Base-by-base conservation (phyloP, 2,113 vertebrate genomes). In the Oncorhynchus clarkii region DNA sequence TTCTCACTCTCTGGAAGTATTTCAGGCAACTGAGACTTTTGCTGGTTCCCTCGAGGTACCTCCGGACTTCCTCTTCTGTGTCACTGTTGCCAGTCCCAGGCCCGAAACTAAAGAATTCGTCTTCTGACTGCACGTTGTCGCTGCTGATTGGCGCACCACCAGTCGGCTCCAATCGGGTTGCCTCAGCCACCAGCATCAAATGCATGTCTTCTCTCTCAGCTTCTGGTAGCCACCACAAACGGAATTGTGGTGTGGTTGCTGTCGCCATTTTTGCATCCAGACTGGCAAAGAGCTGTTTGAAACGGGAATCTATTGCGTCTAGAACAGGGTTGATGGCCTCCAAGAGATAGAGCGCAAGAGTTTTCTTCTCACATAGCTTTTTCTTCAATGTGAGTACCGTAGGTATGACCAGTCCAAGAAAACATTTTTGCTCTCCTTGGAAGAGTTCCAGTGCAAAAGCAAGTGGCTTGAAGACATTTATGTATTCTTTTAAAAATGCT, bases 381-480 rank as follows among this genome's bases (percentile, higher is more conserved):
- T 89, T 92, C 86, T 93, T 93, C 67, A 93, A 85, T 20, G 91
- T 93, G 62, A 93, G 88, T 1, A 93, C 76, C 0, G 91, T 93
- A 0, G 92, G 92, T 73, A 93, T 91, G 79, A 92, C 89, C 29
- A 92, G 80, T 7, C 92, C 91, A 70, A 92, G 77, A 82, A 90
- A 92, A 16, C 92, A 92, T 49, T 92, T 92, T 82, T 93, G 89
- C 80, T 93, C 92, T 0, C 89, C 91, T 48, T 93, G 92, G 79
- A 93, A 87, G 51, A 93, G 91, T 74, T 92, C 91, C 3, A 93
- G 88, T 2, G 92, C 89, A 74, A 92, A 92, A 1, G 91, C 89
- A 0, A 93, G 88, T 9, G 92, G 92, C 78, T 92, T 90, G 72
- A 92, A 91, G 2, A 91, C 91, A 0, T 82, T 76, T 2, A 85